Evolutionary conservation across 2,888 invertebrate species (phyloP).

Genomic region (Dyspetes luteomarginatus): DNA sequence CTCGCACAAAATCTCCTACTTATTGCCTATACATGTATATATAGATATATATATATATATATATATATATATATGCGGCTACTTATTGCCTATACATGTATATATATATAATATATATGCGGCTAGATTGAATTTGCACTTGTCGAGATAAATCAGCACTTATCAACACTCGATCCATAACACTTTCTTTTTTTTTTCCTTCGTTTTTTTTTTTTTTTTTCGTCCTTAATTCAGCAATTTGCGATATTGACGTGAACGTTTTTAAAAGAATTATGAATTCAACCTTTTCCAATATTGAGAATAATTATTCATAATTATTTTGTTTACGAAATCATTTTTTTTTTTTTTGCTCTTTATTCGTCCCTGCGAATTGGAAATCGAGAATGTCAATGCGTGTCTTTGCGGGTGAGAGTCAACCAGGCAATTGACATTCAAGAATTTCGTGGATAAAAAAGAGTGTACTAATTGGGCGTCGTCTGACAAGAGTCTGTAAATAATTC

Average conservation of each 20-base stretch:
- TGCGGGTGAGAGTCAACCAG: background rate
- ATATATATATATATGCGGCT: too few relatives aligned
- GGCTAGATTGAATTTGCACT: too few relatives aligned
- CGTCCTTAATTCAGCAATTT: too few relatives aligned
- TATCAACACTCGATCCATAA: too few relatives aligned
- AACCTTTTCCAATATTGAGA: background rate
- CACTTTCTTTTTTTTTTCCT: too few relatives aligned
- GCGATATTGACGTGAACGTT: too few relatives aligned
- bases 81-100: background rate
- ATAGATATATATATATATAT: too few relatives aligned
- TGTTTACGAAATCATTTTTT: background rate
- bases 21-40: background rate
- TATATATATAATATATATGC: too few relatives aligned
- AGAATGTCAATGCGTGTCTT: background rate
- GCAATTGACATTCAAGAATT: slow-evolving; percentile 54
- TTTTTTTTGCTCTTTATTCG: background rate
- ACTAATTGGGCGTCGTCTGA: slow-evolving; percentile 62
- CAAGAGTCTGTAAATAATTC: slow-evolving; percentile 59
- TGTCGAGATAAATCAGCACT: too few relatives aligned
- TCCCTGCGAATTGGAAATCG: slow-evolving; percentile 20
- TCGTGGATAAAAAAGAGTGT: slow-evolving; percentile 42
- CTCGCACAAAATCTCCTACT: background rate
- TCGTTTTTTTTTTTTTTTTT: too few relatives aligned
- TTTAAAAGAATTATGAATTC: too few relatives aligned
- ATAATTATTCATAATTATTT: background rate